These are phyloP conservation scores for Sebastes steindachneri DNA, from an alignment of 2,797 vertebrate species.

Conservation along the genomic window DNA sequence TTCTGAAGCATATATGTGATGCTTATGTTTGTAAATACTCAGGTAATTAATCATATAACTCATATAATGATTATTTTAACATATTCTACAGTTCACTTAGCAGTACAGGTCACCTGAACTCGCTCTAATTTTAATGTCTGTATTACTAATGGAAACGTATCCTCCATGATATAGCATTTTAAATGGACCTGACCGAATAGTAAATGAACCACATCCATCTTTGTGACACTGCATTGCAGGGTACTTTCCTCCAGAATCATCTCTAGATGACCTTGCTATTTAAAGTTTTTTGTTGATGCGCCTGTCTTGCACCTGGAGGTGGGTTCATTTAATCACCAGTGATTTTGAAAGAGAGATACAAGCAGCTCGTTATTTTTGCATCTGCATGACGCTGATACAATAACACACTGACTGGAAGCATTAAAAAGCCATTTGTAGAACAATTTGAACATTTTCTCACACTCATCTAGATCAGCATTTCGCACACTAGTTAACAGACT, in stretches of 20 bases:
- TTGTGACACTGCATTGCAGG: conserved; percentile 75
- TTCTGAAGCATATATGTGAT: not conserved
- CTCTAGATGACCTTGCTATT: conserved; percentile 79
- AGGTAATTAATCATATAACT: conserved; percentile 17
- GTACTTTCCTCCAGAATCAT: conserved; percentile 75
- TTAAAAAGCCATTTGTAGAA: conserved; percentile 2
- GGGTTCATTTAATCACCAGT: conserved; percentile 55
- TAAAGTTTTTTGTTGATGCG: conserved; percentile 70
- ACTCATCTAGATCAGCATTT: not conserved
- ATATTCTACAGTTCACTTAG: conserved; percentile 55
- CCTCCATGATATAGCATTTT: conserved; percentile 78
- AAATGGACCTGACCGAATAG: conserved; percentile 81
- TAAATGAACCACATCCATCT: conserved; percentile 84
- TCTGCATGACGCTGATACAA: not conserved
- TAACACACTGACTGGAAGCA: conserved; percentile 3
- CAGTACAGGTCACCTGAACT: conserved; percentile 63
- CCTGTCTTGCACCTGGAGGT: conserved; percentile 49
- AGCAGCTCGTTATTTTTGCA: not conserved
- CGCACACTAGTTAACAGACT: not conserved
- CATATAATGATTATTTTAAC: conserved; percentile 35
- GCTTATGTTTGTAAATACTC: conserved; percentile 5
- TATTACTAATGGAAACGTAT: conserved; percentile 76
- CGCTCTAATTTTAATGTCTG: conserved; percentile 76
- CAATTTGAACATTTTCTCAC: not conserved
- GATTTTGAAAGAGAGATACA: conserved; percentile 23